Evolutionary conservation across 2,113 vertebrate genomes (phyloP), one percentile per base, ranked within the genome.

Genomic region (Echinops telfairi): DNA sequence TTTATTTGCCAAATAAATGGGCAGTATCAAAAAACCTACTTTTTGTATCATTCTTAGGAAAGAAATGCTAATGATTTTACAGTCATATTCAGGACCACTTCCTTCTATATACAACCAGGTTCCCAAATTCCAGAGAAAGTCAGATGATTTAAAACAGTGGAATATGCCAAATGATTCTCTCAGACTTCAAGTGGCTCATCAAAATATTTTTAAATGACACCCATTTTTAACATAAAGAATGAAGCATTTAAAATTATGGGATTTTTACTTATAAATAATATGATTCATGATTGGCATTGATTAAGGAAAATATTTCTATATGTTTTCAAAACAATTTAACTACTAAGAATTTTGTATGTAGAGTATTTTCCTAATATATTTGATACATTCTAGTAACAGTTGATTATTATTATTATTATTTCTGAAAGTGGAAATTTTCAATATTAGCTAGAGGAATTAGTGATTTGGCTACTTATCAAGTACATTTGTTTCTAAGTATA

Each of bases 401-500:
- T 88, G 29, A 58, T 88, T 47, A 15, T 90, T 64, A 57, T n/a
- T n/a, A 58, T 88, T 47, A 15, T 40, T 83, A 14, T 2, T 53
- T 91, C 85, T 95, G 15, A 68, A 83, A 70, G 33, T 84, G 43
- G 38, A 6, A 79, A 87, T 81, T 81, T 22, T 36, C 4, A 16
- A 36, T 90, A 78, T 81, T 81, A 82, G 66, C 60, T 90, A 29
- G 12, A 62, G 4, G 0, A 25, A 11, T 43, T 73, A 29, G 33
- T 19, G 47, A 78, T 60, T 40, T 11, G 12, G 9, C 80, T 31
- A 6, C 62, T 80, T 12, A 68, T 33, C 73, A 1, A 47, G 57
- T 75, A 36, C 11, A 73, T 62, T 94, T 95, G 33, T 83, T 81
- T 95, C 33, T 93, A 86, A 23, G 75, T 15, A 68, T 5, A 7